Base-by-base conservation (phyloP, 1,140 invertebrate species). In the Pseudoatta argentina region DNA sequence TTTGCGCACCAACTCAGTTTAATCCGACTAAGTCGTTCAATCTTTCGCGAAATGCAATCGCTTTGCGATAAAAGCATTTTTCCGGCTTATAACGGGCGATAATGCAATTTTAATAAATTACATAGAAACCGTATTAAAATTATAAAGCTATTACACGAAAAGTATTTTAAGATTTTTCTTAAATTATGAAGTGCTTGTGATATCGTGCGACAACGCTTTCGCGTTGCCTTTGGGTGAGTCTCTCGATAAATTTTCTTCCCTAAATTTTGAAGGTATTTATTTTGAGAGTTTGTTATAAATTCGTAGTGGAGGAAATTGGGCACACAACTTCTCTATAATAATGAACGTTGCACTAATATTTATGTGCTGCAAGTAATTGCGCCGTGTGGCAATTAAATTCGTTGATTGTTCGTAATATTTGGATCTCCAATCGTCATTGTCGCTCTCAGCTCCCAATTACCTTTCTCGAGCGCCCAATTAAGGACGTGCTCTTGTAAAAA, bases 351-450 rank as follows among this genome's bases (percentile, higher is more conserved):
- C 64, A 71, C 83, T 55, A 87, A 87, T 87, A 87, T 87, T 87
- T 87, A 87, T 83, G 27, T 10, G 30, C 59, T 27, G 39, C 53
- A 57, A 83, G 27, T 86, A 86, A 87, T 87, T 87, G 78, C 61
- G 12, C 4, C 14, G 21, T 10, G 67, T 18, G 14, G 69, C 44
- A 67, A 87, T 82, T 79, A 57, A 81, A 81, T 71, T 14, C 18
- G 63, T 21, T n/a, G 61, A 73, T 86, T 64, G 30, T 39, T 3
- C 34, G 21, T 81, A 81, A 72, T 67, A 57, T 44, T 57, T 39
- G 83, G 10, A n/a, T 12, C 1, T 6, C n/a, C 63, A 48, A 87
- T 88, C 53, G 69, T 75, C 69, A 30, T 75, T 24, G 66, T 44
- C 51, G 78, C 63, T 57, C 57, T 57, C 27, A n/a, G 21, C 21